Base-by-base conservation (phyloP, 2,888 invertebrate species). In the Epistrophella euchroma region DNA sequence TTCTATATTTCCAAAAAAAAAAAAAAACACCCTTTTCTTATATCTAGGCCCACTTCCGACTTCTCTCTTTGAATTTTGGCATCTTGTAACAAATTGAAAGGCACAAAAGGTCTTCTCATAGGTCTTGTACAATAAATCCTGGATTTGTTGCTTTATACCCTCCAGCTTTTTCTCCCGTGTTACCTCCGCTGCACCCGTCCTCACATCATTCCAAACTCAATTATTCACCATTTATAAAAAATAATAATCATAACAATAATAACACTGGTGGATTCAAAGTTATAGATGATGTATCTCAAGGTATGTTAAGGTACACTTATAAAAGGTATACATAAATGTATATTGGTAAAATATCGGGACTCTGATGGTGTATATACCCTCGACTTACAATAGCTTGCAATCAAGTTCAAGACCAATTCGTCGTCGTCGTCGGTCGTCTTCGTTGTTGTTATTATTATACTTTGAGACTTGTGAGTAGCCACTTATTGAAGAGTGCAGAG, bases 401-500 rank as follows among this genome's bases (percentile, higher is more conserved):
- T 72, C 85, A 81, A 85, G 85, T 85, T 85, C 85, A 85, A 81
- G 85, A 85, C 68, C 85, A 77, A 80, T 76, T 76, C 85, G 77
- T 72, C 66, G 56, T 72, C 55, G 7, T 37, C 40, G 22, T 62
- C 40, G 4, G 4, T 40, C 40, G n/a, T 64, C 64, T 45, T 32
- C 17, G 60, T 62, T 32, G 64, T 45, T 32, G 25, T 25, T 52
- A 11, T 52, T 52, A 25, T 52, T 52, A n/a, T 25, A 52, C 15
- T 4, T 66, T 32, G 17, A 47, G 66, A 17, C 47, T 47, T 66
- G 47, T 50, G 35, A 76, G 68, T 76, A 68, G 85, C 81, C 85
- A 85, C 80, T 80, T 85, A 56, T 55, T 35, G 43, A 35, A 28
- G 28, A 40, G 74, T 25, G 32, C n/a, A n/a, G 52, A 64, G 68